Conservation (phyloP, 2,113 vertebrate genomes). For the Rhizomys pruinosus region DNA sequence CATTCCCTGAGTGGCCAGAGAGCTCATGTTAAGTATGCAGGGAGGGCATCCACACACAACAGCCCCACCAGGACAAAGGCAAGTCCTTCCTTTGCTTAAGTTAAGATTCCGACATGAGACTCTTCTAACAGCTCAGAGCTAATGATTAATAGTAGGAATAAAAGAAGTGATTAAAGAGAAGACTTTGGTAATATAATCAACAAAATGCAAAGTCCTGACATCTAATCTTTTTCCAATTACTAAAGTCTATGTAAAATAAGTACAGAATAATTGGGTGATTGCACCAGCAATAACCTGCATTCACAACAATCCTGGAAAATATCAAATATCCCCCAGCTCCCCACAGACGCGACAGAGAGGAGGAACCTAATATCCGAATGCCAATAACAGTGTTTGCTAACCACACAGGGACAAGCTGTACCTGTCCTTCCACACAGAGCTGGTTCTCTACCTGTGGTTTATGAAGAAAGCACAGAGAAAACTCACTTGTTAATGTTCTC, state of each 20-base stretch:
- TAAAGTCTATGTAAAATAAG: slow-evolving; percentile 65
- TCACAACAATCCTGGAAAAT: slow-evolving; percentile 23
- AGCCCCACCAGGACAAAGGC: not conserved
- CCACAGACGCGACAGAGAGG: slow-evolving; percentile 37
- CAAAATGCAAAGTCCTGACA: slow-evolving; percentile 70
- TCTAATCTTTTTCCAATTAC: slow-evolving; percentile 72
- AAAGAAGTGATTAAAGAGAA: slow-evolving; percentile 66
- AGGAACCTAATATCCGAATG: not conserved
- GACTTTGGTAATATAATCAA: slow-evolving; percentile 57
- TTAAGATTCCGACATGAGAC: not conserved
- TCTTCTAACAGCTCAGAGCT: slow-evolving; percentile 5
- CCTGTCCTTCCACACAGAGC: not conserved
- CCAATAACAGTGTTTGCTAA: not conserved
- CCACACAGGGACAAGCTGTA: rapidly evolving
- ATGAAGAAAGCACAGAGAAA: not conserved
- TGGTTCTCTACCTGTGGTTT: not conserved
- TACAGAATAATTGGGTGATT: slow-evolving; percentile 3
- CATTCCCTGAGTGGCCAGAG: not conserved
- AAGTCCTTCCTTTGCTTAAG: not conserved
- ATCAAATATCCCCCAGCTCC: slow-evolving; percentile 25
- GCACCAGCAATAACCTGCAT: slow-evolving; percentile 1
- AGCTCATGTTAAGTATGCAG: too few species aligned
- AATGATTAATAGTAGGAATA: slow-evolving; percentile 52
- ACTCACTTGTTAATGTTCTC: not conserved
- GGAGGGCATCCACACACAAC: not conserved